Base-by-base conservation (phyloP, 2,113 vertebrate genomes). In the Thalassoma bifasciatum region DNA sequence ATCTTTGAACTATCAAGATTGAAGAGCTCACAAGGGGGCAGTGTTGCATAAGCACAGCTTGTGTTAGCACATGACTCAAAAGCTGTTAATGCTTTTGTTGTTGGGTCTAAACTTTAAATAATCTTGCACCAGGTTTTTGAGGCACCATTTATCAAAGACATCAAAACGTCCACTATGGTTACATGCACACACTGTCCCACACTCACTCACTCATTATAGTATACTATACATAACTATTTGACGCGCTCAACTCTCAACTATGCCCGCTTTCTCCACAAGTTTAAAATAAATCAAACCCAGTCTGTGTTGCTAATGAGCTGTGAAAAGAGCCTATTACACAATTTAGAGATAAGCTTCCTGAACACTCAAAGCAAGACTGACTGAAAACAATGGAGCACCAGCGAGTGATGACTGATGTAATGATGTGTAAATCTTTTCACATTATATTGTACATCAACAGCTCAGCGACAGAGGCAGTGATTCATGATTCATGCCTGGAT, bases 301-400 rank as follows among this genome's bases (percentile, higher is more conserved):
- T 87, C 67, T 87, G 63, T 85, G 86, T 79, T 62, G 57, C 79
- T 93, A 92, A 91, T 89, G 92, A 91, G 85, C 81, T 92, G 91
- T 87, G 88, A 92, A 92, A 92, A 91, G 88, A 91, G 42, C 68
- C 67, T 67, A 93, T 92, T 87, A 83, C 74, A 81, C 72, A 68
- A 77, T 73, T 81, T 76, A 63, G 46, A 88, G 89, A 93, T 93
- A 91, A 92, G 90, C 88, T 91, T 90, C 82, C 87, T 90, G 84
- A 83, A 69, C 68, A 60, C 67, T 75, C 49, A 79, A 56, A 86
- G 73, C 77, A 60, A 75, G 73, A 68, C 50, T 58, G 79, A 81
- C 66, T 23, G 26, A 70, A 89, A 90, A 91, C 91, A 93, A 91
- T 89, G 70, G 84, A 68, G 66, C 19, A 8, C n/a, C 82, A 53